Conservation (phyloP, 2,888 invertebrate species). For the Metopia argyrocephala region DNA sequence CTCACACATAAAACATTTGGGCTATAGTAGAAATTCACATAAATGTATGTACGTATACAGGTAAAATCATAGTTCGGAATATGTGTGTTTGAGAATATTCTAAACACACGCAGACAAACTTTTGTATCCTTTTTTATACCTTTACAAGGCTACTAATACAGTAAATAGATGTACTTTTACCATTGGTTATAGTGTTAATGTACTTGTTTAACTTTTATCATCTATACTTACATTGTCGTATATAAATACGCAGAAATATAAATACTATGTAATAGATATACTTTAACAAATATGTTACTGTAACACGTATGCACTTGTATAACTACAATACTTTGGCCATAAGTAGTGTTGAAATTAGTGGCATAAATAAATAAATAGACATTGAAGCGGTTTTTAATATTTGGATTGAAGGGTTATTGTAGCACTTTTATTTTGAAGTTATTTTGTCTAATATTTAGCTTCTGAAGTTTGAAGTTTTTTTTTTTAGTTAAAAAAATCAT, state of each 20-base stretch:
- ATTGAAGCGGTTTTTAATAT: too few relatives aligned
- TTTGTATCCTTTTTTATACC: too few relatives aligned
- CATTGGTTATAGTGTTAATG: conserved; percentile 37
- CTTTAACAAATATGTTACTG: too few relatives aligned
- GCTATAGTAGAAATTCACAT: conserved; percentile 7
- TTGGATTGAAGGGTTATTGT: not conserved
- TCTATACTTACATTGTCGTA: not conserved
- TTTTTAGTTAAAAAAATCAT: too few relatives aligned
- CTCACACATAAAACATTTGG: not conserved
- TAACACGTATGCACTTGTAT: not conserved
- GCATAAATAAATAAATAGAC: too few relatives aligned
- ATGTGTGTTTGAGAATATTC: conserved; percentile 3
- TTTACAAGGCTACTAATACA: not conserved
- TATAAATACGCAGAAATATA: not conserved
- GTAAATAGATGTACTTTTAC: not conserved
- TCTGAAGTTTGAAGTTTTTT: too few relatives aligned
- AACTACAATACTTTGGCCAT: too few relatives aligned
- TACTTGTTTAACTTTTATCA: conserved; percentile 33
- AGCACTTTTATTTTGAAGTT: too few relatives aligned
- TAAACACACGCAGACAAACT: not conserved
- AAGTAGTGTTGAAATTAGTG: too few relatives aligned
- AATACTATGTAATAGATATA: not conserved
- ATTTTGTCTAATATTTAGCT: too few relatives aligned
- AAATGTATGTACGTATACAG: too few relatives aligned
- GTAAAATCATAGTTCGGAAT: too few relatives aligned